Evolutionary conservation across 2,797 vertebrate species (phyloP), one percentile per base, ranked within the genome.

Genomic region (Sebastes cheni): DNA sequence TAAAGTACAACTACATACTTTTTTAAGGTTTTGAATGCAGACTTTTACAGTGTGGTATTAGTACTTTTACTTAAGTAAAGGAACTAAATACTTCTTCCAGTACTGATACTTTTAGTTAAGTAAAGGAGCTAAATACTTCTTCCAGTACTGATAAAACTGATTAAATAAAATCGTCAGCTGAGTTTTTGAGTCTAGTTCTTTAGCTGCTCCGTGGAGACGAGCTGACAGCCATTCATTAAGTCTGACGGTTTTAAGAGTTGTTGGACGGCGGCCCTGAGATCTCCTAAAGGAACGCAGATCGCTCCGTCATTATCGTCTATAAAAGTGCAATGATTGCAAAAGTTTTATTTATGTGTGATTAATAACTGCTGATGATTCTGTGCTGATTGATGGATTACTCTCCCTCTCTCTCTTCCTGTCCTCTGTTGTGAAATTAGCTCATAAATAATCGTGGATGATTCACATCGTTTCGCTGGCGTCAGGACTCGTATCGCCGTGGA

Each of bases 361-460:
- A 87, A 79, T 72, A 62, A 39, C n/a, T 8, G 39, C 52, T 55
- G 75, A 61, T 77, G 72, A 27, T 46, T 69, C n/a, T 11, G 50
- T 3, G 23, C 68, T 77, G 84, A 83, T 20, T 86, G 84, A 81
- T 64, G 68, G 77, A 66, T 71, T 3, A 0, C 54, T 42, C 39
- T 34, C 27, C 42, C 11, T 30, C 34, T 29, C 61, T 59, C 36
- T 9, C 59, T 70, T 52, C 52, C 58, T 67, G 5, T 69, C 58
- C 46, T 39, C 11, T 39, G 39, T 77, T 87, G 80, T 36, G 77
- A 89, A 89, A 90, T 70, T 1, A 82, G 39, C 39, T 87, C 85
- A 76, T 86, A 84, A 85, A 85, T 74, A 75, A 89, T 81, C 23
- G 66, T 3, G 70, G 79, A 66, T 87, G 85, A 88, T 79, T 93